A percentile compares a stretch with the other conserved stretches of the same genome.
Evolutionary conservation across 23 tunicate species (phyloP).

Genomic region (Trididemnum clinides): DNA sequence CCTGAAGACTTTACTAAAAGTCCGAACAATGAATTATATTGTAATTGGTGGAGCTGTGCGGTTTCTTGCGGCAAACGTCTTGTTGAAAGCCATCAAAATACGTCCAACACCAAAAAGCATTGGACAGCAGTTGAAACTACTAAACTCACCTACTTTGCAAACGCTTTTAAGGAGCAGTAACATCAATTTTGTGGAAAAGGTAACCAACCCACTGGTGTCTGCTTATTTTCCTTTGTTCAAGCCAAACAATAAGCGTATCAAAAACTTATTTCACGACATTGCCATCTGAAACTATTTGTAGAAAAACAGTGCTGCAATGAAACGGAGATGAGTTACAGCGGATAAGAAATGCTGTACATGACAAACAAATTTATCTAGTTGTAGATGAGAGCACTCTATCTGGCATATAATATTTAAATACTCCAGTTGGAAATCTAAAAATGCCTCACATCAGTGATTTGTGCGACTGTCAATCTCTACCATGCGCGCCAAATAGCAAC

Average conservation of each 20-base stretch:
- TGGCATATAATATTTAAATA: slow-evolving; percentile 24
- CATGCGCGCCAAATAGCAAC: neutral
- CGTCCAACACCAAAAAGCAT: neutral
- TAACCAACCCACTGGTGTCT: slow-evolving; percentile 13
- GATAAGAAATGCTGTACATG: slow-evolving; percentile 15
- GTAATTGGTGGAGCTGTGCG: neutral
- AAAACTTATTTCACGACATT: slow-evolving; percentile 9
- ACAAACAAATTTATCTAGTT: slow-evolving; percentile 25
- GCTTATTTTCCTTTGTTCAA: slow-evolving; percentile 44
- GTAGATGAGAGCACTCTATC: slow-evolving; percentile 28
- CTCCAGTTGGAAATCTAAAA: slow-evolving; percentile 7
- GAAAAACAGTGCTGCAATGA: slow-evolving; percentile 19
- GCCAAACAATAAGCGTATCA: slow-evolving; percentile 15
- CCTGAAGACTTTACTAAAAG: neutral
- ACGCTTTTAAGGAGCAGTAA: slow-evolving; percentile 13
- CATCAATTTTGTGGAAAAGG: slow-evolving; percentile 9
- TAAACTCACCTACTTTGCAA: neutral
- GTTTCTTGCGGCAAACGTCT: neutral
- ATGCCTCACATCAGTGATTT: neutral
- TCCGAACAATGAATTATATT: neutral
- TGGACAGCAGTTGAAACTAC: neutral
- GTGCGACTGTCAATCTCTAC: neutral
- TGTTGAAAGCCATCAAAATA: neutral
- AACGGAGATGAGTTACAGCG: neutral
- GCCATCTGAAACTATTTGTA: slow-evolving; percentile 21